phyloP scores from a whole-genome alignment of 2,888 invertebrate species.

The Agriopis marginaria region DNA sequence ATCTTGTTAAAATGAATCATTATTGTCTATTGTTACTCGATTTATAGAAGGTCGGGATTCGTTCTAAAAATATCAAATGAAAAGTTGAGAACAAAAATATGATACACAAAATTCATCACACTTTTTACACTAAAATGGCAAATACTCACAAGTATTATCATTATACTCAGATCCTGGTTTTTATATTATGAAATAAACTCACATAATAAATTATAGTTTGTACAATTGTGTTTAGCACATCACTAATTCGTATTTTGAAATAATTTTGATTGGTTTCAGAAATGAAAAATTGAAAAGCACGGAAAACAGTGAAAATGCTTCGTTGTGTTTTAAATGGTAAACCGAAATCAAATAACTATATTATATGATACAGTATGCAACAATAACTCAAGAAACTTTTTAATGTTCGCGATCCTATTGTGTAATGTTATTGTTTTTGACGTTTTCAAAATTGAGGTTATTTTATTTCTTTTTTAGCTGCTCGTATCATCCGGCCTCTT shows the following conservation, averaged over 20 bases:
- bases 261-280: neutral
- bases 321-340: slow-evolving; percentile 72
- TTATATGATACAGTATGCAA: neutral
- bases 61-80: neutral
- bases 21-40: neutral
- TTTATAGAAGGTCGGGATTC: neutral
- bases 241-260: no score
- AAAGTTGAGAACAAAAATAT: no score
- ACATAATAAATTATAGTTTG: no score
- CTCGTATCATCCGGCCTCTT: slow-evolving; percentile 67
- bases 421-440: slow-evolving; percentile 39
- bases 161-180: no score
- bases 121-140: no score
- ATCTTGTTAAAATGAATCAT: neutral
- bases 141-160: no score
- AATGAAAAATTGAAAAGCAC: slow-evolving; percentile 11
- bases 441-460: slow-evolving; percentile 61
- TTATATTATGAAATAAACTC: no score
- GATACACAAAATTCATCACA: no score
- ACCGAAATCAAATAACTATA: slow-evolving; percentile 4
- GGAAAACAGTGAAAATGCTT: slow-evolving; percentile 61
- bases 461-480: slow-evolving; percentile 72
- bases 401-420: slow-evolving; percentile 9
- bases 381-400: neutral
- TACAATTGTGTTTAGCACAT: neutral